A percentile compares a stretch with the other conserved stretches of the same genome.
phyloP scores from a whole-genome alignment of 2,113 vertebrate species.

The Charadrius vociferus region DNA sequence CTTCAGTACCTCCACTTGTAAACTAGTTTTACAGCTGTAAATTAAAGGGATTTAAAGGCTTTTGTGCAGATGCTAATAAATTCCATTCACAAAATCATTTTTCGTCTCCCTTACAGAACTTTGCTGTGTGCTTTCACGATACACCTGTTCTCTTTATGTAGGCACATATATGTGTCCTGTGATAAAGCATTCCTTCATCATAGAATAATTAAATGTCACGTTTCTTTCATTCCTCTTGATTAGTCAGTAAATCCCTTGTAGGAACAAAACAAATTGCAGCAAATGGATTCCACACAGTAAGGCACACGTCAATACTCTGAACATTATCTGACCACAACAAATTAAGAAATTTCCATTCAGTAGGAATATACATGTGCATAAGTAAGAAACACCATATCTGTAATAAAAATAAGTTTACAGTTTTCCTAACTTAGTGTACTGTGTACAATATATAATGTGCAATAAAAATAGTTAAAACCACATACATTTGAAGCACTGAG shows the following conservation, averaged over 20 bases:
- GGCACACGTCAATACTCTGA: background rate
- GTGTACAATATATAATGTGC: background rate
- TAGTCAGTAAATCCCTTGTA: constrained; percentile 29
- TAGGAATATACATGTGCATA: background rate
- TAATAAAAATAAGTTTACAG: background rate
- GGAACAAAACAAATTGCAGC: background rate
- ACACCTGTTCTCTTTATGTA: constrained; percentile 9
- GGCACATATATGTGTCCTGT: constrained; percentile 2
- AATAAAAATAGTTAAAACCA: background rate
- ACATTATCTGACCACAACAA: background rate
- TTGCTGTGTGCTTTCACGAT: constrained; percentile 15
- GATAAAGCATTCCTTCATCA: background rate
- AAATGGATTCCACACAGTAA: background rate
- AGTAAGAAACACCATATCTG: background rate
- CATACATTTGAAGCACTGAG: background rate
- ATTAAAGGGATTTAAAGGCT: constrained; percentile 43
- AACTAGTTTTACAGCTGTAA: constrained; percentile 58
- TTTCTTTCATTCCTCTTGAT: constrained; percentile 31
- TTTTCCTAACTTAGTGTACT: background rate
- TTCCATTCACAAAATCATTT: constrained; percentile 18
- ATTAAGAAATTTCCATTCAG: background rate
- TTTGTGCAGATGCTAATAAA: constrained; percentile 64
- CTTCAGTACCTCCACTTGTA: constrained; percentile 39
- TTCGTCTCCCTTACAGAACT: background rate
- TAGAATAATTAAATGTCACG: constrained; percentile 35